phyloP scores from a whole-genome alignment of 2,888 invertebrate genomes.

The Machimus atricapillus region DNA sequence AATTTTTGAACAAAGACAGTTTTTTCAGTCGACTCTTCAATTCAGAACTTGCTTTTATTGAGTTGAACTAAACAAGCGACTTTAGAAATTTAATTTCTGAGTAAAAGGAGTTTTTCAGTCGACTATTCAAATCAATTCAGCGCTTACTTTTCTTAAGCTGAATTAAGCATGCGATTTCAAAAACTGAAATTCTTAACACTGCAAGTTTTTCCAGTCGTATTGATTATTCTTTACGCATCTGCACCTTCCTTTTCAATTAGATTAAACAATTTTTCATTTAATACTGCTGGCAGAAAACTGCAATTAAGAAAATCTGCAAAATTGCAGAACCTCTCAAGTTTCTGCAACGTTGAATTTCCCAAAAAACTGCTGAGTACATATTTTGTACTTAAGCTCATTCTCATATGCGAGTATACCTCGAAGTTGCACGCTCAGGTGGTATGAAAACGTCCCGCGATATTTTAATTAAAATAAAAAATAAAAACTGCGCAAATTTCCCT shows the following conservation, averaged over 20 bases:
- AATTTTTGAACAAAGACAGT: no score
- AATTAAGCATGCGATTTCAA: no score
- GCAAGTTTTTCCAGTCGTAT: no score
- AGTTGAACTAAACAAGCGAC: no score
- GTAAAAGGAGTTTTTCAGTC: no score
- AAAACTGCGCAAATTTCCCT: not conserved
- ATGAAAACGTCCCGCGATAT: not conserved
- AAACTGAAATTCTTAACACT: no score
- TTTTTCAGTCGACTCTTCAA: no score
- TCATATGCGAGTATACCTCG: not conserved
- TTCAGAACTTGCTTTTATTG: no score
- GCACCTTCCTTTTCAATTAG: not conserved
- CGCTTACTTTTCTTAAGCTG: no score
- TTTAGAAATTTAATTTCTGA: no score
- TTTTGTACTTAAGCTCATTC: not conserved
- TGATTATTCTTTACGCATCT: no score
- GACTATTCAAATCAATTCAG: no score
- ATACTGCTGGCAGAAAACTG: not conserved
- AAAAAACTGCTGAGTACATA: not conserved
- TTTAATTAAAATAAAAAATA: not conserved
- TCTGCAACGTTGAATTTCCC: not conserved
- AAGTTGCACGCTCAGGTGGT: not conserved
- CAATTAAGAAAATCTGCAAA: not conserved
- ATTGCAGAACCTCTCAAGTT: not conserved
- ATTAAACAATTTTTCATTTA: not conserved